Evolutionary conservation across 2,888 invertebrate species (phyloP), one percentile per base, ranked within the genome.

Genomic region (Xanthorhoe spadicearia): DNA sequence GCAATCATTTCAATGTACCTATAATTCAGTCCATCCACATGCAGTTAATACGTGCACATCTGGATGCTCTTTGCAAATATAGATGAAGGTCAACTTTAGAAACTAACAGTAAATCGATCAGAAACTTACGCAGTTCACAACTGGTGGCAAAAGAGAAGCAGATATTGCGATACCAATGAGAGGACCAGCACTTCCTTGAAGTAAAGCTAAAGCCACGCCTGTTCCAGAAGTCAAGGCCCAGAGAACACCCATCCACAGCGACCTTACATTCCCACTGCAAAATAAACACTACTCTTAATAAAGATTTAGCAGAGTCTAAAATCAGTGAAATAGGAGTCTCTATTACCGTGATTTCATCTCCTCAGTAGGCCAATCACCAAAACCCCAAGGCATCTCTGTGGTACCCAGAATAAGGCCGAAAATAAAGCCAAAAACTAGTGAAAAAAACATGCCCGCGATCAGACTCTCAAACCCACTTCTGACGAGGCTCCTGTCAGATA

Each of bases 111-210:
- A 48, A 6, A 15, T 48, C 15, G 48, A 13, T n/a, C 43, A 43
- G 35, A 35, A 62, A 93, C 95, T 94, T 90, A 96, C 97, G 80
- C 97, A 96, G 88, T 97, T 97, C 23, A 97, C 97, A 63, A 97
- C 96, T 4, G 97, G 97, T 18, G 97, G 97, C 66, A 97, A 84
- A 59, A 97, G 90, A 0, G 97, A 97, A 0, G 97, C 97, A 17
- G 97, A 97, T 82, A 97, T 97, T n/a, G 97, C 97, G 60, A 97
- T 97, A 66, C 97, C 97, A 71, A 97, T 97, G 56, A 97, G 89
- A 0, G 97, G 97, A 0, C 97, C 97, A 49, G 96, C 96, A 81
- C 97, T 97, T 43, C 97, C 97, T 80, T 97, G 97, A 0, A 97
- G 93, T 60, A 97, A 90, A n/a, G 97, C 97, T 18, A 97, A 94